Base-by-base conservation (phyloP, 2,888 invertebrate genomes). In the Melanostoma mellinum region DNA sequence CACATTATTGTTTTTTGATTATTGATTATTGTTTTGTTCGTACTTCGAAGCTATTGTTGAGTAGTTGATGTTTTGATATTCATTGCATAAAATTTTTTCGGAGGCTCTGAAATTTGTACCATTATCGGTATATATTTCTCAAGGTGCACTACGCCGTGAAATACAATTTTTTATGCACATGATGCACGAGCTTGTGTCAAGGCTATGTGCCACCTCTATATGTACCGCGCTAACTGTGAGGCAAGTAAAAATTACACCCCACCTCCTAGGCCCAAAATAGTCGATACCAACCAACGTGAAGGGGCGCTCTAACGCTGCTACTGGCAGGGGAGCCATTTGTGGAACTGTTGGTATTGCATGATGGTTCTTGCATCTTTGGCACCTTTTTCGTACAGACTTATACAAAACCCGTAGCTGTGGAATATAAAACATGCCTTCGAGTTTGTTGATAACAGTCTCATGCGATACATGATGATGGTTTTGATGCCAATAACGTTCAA, bases 241-340 rank as follows among this genome's bases (percentile, higher is more conserved):
- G 56, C 86, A 86, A 0, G 86, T 87, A 5, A 87, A 86, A 6
- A 86, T 33, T 4, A 85, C 86, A 2, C 85, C 85, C 86, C 85
- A 87, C 42, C 81, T 63, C 10, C 86, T 36, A 20, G 86, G 86
- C 2, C 85, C 85, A 53, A 86, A 87, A 42, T 80, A 86, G 20
- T 87, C 86, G 10, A 87, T 46, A 9, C 80, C 86, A 1, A 76
- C 80, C 20, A 68, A 86, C 6, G 78, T 85, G 48, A 87, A 86
- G 2, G 84, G 85, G 3, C 80, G 80, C 69, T 84, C 63, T 20
- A 76, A 81, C 4, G 35, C 71, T 0, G 75, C 53, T 4, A 85
- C 33, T 2, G 85, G 84, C 50, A 86, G 44, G 6, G 75, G 40
- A 10, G 81, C 79, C 85, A 85, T 86, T 72, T 71, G 80, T 30